Evolutionary conservation across 2,113 vertebrate species (phyloP).

Genomic region (Hiodon tergisus): DNA sequence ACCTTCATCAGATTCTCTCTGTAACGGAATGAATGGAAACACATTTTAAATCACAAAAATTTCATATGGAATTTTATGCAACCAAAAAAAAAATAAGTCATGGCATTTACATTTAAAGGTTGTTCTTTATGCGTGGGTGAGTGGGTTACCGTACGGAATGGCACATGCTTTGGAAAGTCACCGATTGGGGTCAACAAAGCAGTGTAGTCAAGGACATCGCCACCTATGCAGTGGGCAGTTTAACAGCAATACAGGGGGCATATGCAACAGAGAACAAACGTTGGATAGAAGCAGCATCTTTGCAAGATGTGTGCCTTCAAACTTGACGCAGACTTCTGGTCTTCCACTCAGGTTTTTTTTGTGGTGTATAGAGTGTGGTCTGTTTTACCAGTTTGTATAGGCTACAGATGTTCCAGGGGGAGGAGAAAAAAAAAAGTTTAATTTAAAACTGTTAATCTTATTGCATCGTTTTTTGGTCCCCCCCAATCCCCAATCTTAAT

Average conservation of each 20-base stretch:
- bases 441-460: slow-evolving; percentile 3
- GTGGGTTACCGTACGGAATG: not conserved
- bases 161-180: not conserved
- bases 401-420: slow-evolving; percentile 1
- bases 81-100: no score
- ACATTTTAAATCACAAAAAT: no score
- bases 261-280: slow-evolving; percentile 10
- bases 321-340: slow-evolving; percentile 17
- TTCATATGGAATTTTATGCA: no score
- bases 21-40: no score
- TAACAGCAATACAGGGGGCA: not conserved
- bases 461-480: slow-evolving; percentile 7
- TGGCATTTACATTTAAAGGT: no score
- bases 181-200: slow-evolving; percentile 15
- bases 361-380: slow-evolving; percentile 7
- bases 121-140: no score
- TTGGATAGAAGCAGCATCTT: slow-evolving; percentile 40
- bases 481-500: slow-evolving; percentile 24
- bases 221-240: slow-evolving; percentile 6
- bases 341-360: slow-evolving; percentile 15
- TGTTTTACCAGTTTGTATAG: not conserved
- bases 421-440: slow-evolving; percentile 5
- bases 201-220: slow-evolving; percentile 1
- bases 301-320: slow-evolving; percentile 41
- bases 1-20: no score